Evolutionary conservation across 1,140 invertebrate genomes (phyloP).

Genomic region (Tribolium castaneum): DNA sequence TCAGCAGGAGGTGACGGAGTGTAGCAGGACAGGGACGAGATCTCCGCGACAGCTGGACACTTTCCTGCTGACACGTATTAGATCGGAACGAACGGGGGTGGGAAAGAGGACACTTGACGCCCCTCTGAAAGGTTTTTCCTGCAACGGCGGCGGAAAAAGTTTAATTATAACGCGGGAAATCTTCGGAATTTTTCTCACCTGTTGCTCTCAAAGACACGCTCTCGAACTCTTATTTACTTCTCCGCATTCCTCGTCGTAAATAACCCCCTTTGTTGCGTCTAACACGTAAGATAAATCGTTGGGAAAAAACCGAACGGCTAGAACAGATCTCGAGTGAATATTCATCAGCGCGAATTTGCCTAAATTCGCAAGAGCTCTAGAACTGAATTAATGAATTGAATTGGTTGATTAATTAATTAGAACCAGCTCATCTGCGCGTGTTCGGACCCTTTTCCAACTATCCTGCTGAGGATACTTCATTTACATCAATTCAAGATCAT

Average conservation of each 20-base stretch:
- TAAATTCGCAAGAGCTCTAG: conserved; percentile 59
- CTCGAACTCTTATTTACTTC: conserved; percentile 6
- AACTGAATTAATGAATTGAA: conserved; percentile 63
- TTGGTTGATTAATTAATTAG: conserved; percentile 64
- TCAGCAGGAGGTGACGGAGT: conserved; percentile 62
- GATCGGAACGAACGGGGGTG: conserved; percentile 58
- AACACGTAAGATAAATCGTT: background rate
- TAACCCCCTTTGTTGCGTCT: conserved; percentile 7
- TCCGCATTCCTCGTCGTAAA: conserved; percentile 1
- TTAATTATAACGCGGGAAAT: conserved; percentile 16
- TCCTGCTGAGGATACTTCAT: conserved; percentile 57
- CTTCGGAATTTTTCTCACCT: conserved; percentile 12
- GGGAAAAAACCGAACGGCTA: background rate
- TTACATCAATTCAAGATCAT: conserved; percentile 56
- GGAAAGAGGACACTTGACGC: conserved; percentile 60
- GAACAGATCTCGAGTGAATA: conserved; percentile 52
- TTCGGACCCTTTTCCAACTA: conserved; percentile 54
- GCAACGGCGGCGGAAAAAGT: conserved; percentile 16
- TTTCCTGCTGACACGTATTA: conserved; percentile 64
- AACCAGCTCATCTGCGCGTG: conserved; percentile 59
- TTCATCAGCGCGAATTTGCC: conserved; percentile 60
- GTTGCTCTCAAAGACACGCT: conserved; percentile 5
- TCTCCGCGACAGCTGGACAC: conserved; percentile 62
- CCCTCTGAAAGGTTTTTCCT: conserved; percentile 15
- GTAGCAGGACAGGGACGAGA: conserved; percentile 54